These are phyloP conservation scores for Scopus umbretta DNA, from an alignment of 2,113 vertebrate genomes.

Conservation along the genomic window DNA sequence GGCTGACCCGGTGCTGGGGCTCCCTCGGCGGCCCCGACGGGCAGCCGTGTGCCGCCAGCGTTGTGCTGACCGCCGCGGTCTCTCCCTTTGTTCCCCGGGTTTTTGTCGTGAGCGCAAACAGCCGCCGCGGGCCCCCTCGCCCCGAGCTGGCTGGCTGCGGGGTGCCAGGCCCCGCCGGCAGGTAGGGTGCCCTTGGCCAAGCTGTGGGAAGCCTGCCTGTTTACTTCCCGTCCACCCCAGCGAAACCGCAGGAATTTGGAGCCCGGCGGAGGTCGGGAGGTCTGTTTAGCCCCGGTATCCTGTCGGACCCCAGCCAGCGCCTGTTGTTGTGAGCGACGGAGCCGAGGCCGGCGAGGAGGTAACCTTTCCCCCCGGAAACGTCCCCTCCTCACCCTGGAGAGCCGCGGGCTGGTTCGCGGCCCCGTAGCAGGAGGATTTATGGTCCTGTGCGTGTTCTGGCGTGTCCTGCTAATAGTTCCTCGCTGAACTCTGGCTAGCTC, in stretches of 20 bases:
- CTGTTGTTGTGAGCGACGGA: neutral
- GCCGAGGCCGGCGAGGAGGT: neutral
- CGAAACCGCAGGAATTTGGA: constrained; percentile 31
- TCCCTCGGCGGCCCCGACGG: neutral
- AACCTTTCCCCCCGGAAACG: constrained; percentile 2
- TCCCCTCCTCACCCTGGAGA: neutral
- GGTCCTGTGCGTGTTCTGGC: constrained; percentile 30
- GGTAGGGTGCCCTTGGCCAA: neutral
- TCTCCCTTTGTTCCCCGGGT: constrained; percentile 22
- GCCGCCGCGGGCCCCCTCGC: neutral
- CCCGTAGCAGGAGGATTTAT: constrained; percentile 22
- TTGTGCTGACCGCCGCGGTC: constrained; percentile 34
- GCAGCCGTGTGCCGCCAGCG: neutral
- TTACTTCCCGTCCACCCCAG: neutral
- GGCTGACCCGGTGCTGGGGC: neutral
- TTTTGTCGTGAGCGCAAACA: neutral
- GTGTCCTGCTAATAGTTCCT: neutral
- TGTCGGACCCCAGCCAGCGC: neutral
- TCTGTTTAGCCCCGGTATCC: neutral
- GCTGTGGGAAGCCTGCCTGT: neutral
- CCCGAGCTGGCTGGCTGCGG: neutral
- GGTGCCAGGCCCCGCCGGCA: neutral
- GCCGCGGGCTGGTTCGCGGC: neutral
- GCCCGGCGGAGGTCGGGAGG: neutral
- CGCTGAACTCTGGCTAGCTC: constrained; percentile 34